These are phyloP conservation scores for Ginglymostoma cirratum DNA, from an alignment of 2,113 vertebrate genomes.

Conservation along the genomic window DNA sequence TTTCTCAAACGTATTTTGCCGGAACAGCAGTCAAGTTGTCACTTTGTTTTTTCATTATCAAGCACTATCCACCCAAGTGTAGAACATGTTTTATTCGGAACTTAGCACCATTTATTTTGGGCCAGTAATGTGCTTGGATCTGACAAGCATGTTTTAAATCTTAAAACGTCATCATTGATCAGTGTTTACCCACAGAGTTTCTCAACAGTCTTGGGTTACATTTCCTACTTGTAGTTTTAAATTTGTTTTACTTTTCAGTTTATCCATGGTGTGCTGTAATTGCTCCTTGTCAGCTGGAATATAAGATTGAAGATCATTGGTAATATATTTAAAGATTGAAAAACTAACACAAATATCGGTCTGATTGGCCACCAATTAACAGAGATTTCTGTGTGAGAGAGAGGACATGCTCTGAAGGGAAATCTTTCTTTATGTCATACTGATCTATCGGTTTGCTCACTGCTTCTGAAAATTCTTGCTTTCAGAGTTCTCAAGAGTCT, in stretches of 20 bases:
- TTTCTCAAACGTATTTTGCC: no score
- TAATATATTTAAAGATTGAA: neutral
- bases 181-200: neutral
- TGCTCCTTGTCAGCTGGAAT: neutral
- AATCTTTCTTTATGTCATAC: neutral
- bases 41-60: no score
- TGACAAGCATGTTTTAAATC: neutral
- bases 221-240: neutral
- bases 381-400: neutral
- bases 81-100: no score
- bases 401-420: neutral
- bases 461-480: neutral
- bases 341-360: neutral
- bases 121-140: neutral
- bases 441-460: neutral
- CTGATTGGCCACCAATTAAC: neutral
- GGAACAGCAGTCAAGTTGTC: no score
- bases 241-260: neutral
- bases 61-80: no score
- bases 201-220: neutral
- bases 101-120: neutral
- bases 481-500: neutral
- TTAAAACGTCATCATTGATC: no score
- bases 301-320: neutral
- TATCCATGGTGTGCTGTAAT: neutral